phyloP scores from a whole-genome alignment of 2,888 invertebrate genomes.

The Ganaspis brasiliensis region DNA sequence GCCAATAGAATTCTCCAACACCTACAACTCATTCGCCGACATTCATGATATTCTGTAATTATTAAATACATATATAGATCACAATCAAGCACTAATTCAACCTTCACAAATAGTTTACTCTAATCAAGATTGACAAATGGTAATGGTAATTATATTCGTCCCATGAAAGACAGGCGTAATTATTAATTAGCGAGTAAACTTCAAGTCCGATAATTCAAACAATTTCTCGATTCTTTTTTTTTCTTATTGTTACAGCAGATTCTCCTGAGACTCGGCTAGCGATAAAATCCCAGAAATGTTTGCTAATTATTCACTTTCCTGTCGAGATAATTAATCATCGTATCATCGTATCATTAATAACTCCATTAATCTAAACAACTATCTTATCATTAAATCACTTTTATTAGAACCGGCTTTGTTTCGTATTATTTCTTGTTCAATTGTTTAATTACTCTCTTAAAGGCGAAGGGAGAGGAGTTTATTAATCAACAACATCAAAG shows the following conservation, averaged over 20 bases:
- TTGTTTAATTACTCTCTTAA: neutral
- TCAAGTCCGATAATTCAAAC: neutral
- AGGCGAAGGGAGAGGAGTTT: neutral
- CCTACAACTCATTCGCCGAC: neutral
- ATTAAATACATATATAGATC: neutral
- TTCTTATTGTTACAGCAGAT: neutral
- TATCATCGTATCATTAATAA: constrained; percentile 20
- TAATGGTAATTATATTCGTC: neutral
- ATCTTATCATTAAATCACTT: constrained; percentile 7
- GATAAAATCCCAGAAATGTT: neutral
- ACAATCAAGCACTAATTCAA: neutral
- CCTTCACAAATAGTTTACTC: neutral
- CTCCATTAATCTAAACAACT: neutral
- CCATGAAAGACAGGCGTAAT: neutral
- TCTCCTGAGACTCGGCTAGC: neutral
- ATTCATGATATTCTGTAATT: neutral
- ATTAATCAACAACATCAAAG: constrained; percentile 20
- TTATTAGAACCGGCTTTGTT: neutral
- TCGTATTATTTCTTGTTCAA: neutral
- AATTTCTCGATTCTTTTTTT: neutral
- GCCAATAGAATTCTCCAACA: constrained; percentile 10
- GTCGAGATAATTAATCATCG: neutral
- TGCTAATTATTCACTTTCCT: neutral
- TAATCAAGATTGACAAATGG: neutral
- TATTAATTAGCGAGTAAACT: neutral